A percentile compares a stretch with the other conserved stretches of the same genome.
phyloP scores from a whole-genome alignment of 2,797 vertebrate species.

The Enteromius fasciolatus region DNA sequence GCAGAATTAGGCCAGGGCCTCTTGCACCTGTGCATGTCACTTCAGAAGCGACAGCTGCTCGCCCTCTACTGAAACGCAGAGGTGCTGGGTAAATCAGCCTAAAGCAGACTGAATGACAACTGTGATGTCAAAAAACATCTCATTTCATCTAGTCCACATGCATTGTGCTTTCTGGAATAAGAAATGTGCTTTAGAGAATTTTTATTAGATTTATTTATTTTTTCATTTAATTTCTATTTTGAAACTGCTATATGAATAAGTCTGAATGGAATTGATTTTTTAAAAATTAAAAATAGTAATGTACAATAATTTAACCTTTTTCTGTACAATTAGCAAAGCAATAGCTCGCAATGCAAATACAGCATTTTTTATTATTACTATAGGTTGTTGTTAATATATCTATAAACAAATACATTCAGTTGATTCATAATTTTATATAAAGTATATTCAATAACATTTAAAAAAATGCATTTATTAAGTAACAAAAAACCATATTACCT shows the following conservation, averaged over 20 bases:
- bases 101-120: slow-evolving; percentile 11
- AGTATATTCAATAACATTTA: neutral
- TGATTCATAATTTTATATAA: neutral
- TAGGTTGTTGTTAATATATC: too few species aligned
- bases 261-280: neutral
- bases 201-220: neutral
- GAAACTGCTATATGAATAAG: neutral
- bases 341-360: neutral
- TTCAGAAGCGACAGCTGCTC: slow-evolving; percentile 60
- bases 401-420: neutral
- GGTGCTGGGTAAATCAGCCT: slow-evolving; percentile 21
- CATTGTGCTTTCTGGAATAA: neutral
- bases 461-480: neutral
- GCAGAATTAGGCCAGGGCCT: slow-evolving; percentile 45
- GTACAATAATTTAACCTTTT: neutral
- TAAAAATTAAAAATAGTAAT: too few species aligned
- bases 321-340: neutral
- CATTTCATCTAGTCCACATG: neutral
- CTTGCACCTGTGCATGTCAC: slow-evolving; percentile 63
- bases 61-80: slow-evolving; percentile 34
- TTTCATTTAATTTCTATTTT: too few species aligned
- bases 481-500: neutral
- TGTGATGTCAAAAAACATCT: slow-evolving; percentile 10
- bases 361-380: neutral
- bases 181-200: neutral